Base-by-base conservation (phyloP, 2,113 vertebrate species). In the Ophiodon elongatus region DNA sequence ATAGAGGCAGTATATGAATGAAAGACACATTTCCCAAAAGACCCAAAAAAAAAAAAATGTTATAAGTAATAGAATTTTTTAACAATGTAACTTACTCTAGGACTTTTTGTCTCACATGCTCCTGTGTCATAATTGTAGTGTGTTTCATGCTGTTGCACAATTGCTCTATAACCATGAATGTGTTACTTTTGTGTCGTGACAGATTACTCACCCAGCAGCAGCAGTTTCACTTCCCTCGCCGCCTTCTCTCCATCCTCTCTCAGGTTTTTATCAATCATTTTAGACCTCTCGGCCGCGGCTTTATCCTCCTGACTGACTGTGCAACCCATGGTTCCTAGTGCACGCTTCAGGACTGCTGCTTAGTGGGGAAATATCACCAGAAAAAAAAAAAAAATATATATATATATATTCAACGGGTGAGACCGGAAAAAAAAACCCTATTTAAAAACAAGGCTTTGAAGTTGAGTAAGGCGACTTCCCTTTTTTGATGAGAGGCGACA, bases 241-340 rank as follows among this genome's bases (percentile, higher is more conserved):
- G 98, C 97, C 90, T 98, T 99, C 92, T 99, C 98, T 79, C 97
- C 97, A 84, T 98, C 98, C 90, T 98, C 97, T 65, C 97, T 90
- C 86, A 98, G 96, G 90, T 97, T 97, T 92, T 96, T 97, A 88
- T 99, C 97, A 88, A 99, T 99, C 96, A 97, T 97, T 89, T 97
- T 97, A 80, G 98, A 98, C 83, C 97, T 94, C 91, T 98, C 97
- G 79, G 96, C 96, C 82, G 97, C 97, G 78, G 97, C 97, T 95
- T 98, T 98, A 88, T 98, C 97, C 93, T 98, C 97, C 91, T 98
- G 97, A 92, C 97, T 98, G 67, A 98, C 96, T 31, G 97, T 98
- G 89, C 97, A 98, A 66, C 97, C 97, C 97, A 98, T 97, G 95
- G 91, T 95, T 96, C 96, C 96, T 54, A 96, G 92, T 92, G 95